Evolutionary conservation across 2,113 vertebrate species (phyloP).

Genomic region (Macaca fascicularis): DNA sequence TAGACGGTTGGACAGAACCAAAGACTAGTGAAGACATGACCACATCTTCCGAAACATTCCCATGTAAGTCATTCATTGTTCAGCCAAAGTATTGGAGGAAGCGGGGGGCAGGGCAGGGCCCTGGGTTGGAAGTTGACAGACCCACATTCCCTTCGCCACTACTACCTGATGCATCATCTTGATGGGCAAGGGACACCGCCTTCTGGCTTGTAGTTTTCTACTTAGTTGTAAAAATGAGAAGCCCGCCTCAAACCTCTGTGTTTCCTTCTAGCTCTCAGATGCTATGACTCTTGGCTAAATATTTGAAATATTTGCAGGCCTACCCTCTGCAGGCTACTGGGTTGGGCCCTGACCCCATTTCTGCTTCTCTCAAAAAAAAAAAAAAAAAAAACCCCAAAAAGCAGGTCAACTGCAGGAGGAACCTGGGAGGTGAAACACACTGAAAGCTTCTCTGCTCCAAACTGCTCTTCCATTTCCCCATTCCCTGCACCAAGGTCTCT

Average conservation of each 20-base stretch:
- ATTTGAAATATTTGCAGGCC: not conserved
- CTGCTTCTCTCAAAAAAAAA: not conserved
- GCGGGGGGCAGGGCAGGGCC: not conserved
- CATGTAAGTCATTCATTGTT: not conserved
- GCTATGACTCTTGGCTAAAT: not conserved
- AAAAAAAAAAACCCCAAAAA: not conserved
- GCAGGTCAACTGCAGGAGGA: not conserved
- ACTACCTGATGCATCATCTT: not conserved
- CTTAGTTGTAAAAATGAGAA: constrained; percentile 1
- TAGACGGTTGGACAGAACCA: not conserved
- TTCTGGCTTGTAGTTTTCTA: not conserved
- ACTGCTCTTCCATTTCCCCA: not conserved
- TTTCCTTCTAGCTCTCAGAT: not conserved
- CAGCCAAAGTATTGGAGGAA: not conserved
- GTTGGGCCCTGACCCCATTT: not conserved
- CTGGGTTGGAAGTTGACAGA: not conserved
- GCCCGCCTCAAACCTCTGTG: not conserved
- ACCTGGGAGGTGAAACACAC: not conserved
- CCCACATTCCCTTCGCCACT: no score
- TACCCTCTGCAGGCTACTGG: not conserved
- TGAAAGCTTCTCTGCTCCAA: not conserved
- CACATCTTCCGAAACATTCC: not conserved
- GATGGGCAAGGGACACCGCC: not conserved
- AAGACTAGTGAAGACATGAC: not conserved
- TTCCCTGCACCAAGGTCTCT: not conserved